Percentiles rank a stretch among this genome's conserved stretches.
Evolutionary conservation across 1,140 invertebrate genomes (phyloP).

Genomic region (Aphelenchoides avenae): DNA sequence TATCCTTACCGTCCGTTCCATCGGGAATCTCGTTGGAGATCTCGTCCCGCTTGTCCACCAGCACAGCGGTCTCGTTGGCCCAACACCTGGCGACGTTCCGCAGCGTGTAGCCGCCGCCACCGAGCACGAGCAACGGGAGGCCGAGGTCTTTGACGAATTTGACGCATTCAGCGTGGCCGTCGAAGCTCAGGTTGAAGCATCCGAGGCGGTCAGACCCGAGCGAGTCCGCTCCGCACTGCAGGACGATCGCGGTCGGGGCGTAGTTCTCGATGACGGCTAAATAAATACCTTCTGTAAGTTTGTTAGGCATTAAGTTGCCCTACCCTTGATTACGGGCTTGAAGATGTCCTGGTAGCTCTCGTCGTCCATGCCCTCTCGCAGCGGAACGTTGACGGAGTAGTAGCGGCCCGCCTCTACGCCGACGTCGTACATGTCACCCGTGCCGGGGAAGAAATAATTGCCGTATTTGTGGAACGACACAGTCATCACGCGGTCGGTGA

Average conservation of each 20-base stretch:
- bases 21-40: conserved; percentile 87
- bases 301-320: no score
- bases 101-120: conserved; percentile 87
- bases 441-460: conserved; percentile 92
- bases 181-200: conserved; percentile 80
- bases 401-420: conserved; percentile 75
- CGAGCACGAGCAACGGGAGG: conserved; percentile 86
- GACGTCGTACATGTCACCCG: conserved; percentile 94
- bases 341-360: conserved; percentile 85
- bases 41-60: conserved; percentile 73
- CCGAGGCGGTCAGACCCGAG: conserved; percentile 86
- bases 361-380: conserved; percentile 95
- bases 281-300: no score
- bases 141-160: conserved; percentile 89
- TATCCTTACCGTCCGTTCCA: no score
- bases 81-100: conserved; percentile 96
- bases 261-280: conserved; percentile 88
- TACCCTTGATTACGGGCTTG: conserved; percentile 77
- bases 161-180: conserved; percentile 90
- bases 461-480: conserved; percentile 99
- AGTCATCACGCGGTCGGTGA: conserved; percentile 97
- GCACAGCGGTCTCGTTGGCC: conserved; percentile 94
- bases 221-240: conserved; percentile 97
- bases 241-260: conserved; percentile 88
- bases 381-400: conserved; percentile 92